Evolutionary conservation across 1,140 invertebrate species (phyloP), one percentile per base, ranked within the genome.

Genomic region (Capitella teleta): DNA sequence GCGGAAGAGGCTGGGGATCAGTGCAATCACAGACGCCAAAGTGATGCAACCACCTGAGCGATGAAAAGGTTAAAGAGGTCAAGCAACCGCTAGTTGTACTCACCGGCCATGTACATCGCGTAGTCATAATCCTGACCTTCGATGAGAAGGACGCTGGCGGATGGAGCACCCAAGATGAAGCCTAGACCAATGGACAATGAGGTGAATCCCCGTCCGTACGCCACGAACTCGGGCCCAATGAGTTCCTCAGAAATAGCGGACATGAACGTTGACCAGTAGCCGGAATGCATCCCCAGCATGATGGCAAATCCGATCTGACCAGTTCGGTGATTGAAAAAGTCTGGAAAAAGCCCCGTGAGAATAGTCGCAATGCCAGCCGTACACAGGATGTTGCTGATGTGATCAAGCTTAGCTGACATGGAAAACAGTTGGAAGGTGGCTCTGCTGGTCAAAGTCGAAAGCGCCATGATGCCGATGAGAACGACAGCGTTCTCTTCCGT

Each of bases 261-360:
- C 32, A 67, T 44, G 53, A 67, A 67, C 6, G 65, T 67, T 12
- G 62, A 65, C 65, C 65, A 69, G 49, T 65, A 69, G 19, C 67
- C 67, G 47, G 56, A 60, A 52, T 66, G 67, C 53, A 67, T 63
- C 42, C 67, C 67, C 53, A 64, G 66, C 37, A 69, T 48, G 23
- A 69, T 34, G n/a, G 61, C 60, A 51, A 64, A 68, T 18, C 61
- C 62, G 16, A 68, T 62, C 51, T 67, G 62, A 12, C 67, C 64
- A 1, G 65, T 51, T 41, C 57, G 62, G 51, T 64, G 56, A 19
- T 69, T 53, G 51, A 69, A 66, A 42, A 69, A 43, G 44, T 63
- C 30, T 1, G 62, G 65, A 10, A 59, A 62, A 8, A 66, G 62
- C 3, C 64, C 64, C 38, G 38, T 40, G 6, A 40, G 38, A 24